Evolutionary conservation across 2,113 vertebrate species (phyloP), one percentile per base, ranked within the genome.

Genomic region (Phalacrocorax carbo): DNA sequence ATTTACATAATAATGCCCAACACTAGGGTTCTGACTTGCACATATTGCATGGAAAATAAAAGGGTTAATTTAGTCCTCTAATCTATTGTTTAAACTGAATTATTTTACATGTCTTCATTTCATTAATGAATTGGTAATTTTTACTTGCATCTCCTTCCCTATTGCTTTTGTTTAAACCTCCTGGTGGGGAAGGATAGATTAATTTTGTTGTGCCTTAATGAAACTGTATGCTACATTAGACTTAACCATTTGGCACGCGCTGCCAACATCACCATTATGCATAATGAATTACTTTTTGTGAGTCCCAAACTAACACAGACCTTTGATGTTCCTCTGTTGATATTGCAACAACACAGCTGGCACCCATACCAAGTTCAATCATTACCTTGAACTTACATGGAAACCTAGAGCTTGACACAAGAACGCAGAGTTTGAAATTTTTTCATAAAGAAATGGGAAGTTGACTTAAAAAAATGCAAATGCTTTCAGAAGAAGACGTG

Each of bases 201-300:
- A 98, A 98, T 98, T 98, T 98, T 98, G 97, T 97, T 98, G 98
- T 98, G 98, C 88, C 96, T 97, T 98, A 98, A 98, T 98, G 98
- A 98, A 98, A 98, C 98, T 98, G 97, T 98, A 98, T 98, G 98
- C 98, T 98, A 98, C 98, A 98, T 98, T 98, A 98, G 98, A 98
- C 97, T 98, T 97, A 97, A 98, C 97, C 98, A 98, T 98, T 98
- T 98, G 98, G 98, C 97, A 98, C 96, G 97, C 97, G 96, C 97
- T 98, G 97, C 97, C 98, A 98, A 96, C 97, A 98, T 97, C 95
- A 97, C 98, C 97, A 98, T 98, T 98, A 98, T 96, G 96, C 96
- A 96, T 98, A 98, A 98, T 97, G 92, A 98, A 98, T 98, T 97
- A 97, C 96, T 97, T 98, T 97, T 97, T 98, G 97, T 97, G 96